Conservation (phyloP, 2,113 vertebrate genomes). For the Vulpes ferrilata region DNA sequence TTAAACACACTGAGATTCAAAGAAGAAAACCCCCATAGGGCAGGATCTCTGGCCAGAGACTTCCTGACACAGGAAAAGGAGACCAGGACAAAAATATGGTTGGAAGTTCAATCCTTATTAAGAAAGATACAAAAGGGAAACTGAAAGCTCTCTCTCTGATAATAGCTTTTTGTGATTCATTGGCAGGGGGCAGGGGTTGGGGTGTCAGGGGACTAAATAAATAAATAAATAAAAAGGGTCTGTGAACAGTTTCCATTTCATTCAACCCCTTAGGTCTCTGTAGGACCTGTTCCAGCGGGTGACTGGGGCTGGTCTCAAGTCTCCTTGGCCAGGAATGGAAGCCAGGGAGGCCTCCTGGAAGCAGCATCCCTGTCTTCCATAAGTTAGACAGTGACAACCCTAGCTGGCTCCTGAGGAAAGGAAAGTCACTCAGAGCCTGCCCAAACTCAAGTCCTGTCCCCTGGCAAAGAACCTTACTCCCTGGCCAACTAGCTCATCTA, state of each 20-base stretch:
- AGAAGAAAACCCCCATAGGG: background rate
- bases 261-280: background rate
- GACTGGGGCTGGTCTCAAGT: background rate
- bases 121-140: slow-evolving; percentile 18
- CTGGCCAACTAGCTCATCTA: background rate
- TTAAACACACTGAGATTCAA: background rate
- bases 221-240: background rate
- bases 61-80: background rate
- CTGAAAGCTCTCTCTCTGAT: background rate
- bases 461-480: background rate
- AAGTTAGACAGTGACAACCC: background rate
- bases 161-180: background rate
- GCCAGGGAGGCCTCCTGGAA: background rate
- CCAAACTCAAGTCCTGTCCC: background rate
- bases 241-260: background rate
- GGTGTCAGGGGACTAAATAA: background rate
- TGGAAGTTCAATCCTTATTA: background rate
- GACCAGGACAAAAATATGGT: fast-evolving
- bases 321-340: background rate
- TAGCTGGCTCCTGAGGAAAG: background rate
- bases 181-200: fast-evolving
- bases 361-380: background rate
- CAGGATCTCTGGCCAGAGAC: background rate
- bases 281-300: background rate
- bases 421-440: background rate